phyloP scores from a whole-genome alignment of 64 coral and sea anemone genomes.

The Hydrozoanthus tunicans region DNA sequence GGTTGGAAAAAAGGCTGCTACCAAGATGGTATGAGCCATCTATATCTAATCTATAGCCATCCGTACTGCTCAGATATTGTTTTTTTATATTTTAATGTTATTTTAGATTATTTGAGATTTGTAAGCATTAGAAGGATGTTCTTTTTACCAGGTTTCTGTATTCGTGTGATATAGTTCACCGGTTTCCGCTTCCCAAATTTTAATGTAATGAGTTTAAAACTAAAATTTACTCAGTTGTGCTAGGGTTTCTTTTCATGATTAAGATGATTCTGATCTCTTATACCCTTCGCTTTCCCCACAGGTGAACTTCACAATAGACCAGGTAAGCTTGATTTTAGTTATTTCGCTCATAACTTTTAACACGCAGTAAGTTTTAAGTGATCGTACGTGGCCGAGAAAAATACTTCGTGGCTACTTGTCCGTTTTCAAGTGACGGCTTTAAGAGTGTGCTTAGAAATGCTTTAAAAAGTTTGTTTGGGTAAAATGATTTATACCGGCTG shows the following conservation, averaged over 20 bases:
- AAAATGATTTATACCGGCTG: too few relatives aligned
- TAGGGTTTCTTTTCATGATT: not conserved
- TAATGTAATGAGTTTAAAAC: not conserved
- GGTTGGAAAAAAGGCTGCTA: slow-evolving; percentile 53
- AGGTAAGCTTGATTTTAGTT: slow-evolving; percentile 66
- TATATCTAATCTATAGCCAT: slow-evolving; percentile 62
- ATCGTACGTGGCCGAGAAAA: slow-evolving; percentile 16
- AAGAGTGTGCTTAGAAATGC: not conserved
- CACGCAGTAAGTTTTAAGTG: not conserved
- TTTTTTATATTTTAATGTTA: not conserved
- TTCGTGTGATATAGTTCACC: not conserved
- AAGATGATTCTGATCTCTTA: not conserved
- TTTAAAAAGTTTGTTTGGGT: not conserved
- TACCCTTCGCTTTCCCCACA: slow-evolving; percentile 43
- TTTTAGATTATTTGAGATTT: not conserved
- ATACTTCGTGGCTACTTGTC: not conserved
- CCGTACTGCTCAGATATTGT: slow-evolving; percentile 7
- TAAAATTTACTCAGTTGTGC: not conserved
- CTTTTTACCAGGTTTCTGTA: not conserved
- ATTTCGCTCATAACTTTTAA: not conserved
- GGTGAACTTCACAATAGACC: slow-evolving; percentile 99
- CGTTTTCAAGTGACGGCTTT: not conserved
- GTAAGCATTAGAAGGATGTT: not conserved
- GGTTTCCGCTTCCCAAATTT: slow-evolving; percentile 5
- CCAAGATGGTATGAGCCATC: slow-evolving; percentile 94